Evolutionary conservation across 2,113 vertebrate species (phyloP).

Genomic region (Muscicapa adusta): DNA sequence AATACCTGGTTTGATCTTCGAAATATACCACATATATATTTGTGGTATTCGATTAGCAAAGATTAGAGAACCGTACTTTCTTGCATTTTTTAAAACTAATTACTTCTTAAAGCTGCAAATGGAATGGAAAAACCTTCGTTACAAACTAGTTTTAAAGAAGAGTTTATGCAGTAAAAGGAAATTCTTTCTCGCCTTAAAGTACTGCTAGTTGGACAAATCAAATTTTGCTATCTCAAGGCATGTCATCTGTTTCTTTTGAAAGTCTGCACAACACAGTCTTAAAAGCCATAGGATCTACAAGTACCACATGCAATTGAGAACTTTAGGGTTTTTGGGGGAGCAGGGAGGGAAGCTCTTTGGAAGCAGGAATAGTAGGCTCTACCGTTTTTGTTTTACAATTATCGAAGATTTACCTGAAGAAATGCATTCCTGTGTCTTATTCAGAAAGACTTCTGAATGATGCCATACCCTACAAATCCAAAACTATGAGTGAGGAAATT

Average conservation of each 20-base stretch:
- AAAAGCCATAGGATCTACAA: neutral
- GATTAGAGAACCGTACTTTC: constrained; percentile 43
- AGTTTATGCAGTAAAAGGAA: neutral
- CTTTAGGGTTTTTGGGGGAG: rapidly evolving
- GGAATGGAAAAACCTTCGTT: constrained; percentile 39
- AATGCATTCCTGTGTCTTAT: neutral
- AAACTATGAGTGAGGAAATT: neutral
- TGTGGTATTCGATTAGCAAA: constrained; percentile 63
- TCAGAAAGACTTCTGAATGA: neutral
- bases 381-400: neutral
- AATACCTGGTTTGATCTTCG: constrained; percentile 17
- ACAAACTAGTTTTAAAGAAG: neutral
- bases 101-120: constrained; percentile 20
- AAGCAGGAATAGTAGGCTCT: neutral
- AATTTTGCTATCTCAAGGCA: neutral
- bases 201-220: neutral
- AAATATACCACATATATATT: constrained; percentile 23
- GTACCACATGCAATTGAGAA: neutral
- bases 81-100: neutral
- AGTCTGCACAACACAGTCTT: neutral
- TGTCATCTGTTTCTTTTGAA: neutral
- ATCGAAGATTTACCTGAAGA: neutral
- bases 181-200: neutral
- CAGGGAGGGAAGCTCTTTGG: neutral
- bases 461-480: neutral